phyloP scores from a whole-genome alignment of 2,113 vertebrate genomes.

The Microcebus lehilahytsara region DNA sequence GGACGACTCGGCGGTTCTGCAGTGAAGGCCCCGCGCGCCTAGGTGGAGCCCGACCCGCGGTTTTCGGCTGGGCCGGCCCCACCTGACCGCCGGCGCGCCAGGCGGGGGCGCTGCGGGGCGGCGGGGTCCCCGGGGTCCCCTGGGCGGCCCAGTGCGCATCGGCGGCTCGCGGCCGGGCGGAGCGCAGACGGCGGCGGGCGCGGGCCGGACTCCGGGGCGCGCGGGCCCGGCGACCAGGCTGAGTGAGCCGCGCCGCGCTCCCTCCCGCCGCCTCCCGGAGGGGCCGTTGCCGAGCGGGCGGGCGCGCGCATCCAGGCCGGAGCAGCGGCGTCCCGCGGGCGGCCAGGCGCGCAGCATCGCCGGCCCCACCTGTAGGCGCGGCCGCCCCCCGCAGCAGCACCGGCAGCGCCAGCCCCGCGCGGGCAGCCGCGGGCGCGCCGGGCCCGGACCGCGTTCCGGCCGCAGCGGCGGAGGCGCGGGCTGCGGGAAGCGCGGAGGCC shows the following conservation, averaged over 20 bases:
- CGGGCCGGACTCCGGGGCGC: not conserved
- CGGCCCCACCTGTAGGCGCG: conserved; percentile 70
- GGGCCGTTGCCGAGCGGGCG: not conserved
- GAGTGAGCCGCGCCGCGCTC: not conserved
- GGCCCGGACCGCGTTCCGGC: not conserved
- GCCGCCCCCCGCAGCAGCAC: not conserved
- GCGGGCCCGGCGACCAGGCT: not conserved
- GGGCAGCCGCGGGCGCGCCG: not conserved
- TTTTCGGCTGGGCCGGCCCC: conserved; percentile 67
- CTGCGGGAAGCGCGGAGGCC: conserved; percentile 9
- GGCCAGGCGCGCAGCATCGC: conserved; percentile 32
- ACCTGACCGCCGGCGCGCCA: conserved; percentile 67
- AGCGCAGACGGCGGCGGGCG: conserved; percentile 14
- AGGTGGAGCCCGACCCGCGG: conserved; percentile 77
- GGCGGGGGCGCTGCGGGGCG: conserved; percentile 76
- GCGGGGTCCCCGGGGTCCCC: conserved; percentile 70
- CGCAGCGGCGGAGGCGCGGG: conserved; percentile 17
- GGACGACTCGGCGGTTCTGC: conserved; percentile 37
- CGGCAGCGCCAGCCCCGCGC: not conserved
- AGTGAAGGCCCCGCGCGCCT: conserved; percentile 69
- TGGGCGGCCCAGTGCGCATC: conserved; percentile 76
- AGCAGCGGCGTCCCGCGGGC: conserved; percentile 61
- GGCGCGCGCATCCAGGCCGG: conserved; percentile 58
- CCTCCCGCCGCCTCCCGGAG: conserved; percentile 46
- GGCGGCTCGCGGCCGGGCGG: conserved; percentile 49